Conservation (phyloP, 2,888 invertebrate genomes). For the Drosophila emarginata region DNA sequence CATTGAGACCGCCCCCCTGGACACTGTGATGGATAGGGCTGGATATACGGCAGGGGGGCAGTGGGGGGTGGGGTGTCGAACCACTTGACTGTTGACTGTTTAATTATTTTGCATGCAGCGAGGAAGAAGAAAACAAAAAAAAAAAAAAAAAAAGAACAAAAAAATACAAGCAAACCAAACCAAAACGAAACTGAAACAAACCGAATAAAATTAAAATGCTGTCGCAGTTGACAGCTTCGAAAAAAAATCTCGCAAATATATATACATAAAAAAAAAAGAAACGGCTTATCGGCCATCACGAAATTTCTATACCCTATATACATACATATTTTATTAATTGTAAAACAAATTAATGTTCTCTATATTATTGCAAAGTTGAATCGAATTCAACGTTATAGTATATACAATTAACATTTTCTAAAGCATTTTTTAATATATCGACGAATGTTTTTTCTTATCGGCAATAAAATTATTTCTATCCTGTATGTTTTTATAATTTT, state of each 20-base stretch:
- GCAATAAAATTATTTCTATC: no score
- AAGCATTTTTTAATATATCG: no score
- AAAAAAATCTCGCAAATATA: not conserved
- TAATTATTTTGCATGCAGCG: conserved; percentile 39
- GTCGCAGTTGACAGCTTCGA: conserved; percentile 1
- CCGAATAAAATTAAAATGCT: conserved; percentile 8
- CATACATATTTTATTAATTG: no score
- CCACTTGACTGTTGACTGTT: conserved; percentile 29
- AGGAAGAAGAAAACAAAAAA: conserved; percentile 6
- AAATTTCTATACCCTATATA: not conserved
- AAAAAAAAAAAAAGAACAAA: no score
- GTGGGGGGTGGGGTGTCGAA: not conserved
- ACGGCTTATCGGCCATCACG: not conserved
- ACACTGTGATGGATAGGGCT: not conserved
- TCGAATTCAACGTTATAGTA: no score
- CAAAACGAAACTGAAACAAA: not conserved
- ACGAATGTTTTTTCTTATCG: no score
- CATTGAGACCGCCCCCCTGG: not conserved
- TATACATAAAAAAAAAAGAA: not conserved
- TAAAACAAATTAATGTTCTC: no score
- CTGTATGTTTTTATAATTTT: no score
- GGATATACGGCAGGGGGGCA: not conserved
- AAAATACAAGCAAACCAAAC: conserved; percentile 18
- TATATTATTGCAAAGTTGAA: no score
- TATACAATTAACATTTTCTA: no score